Percentiles rank a stretch among this genome's conserved stretches.
These are phyloP conservation scores for Ifrita kowaldi DNA, from an alignment of 2,113 vertebrate genomes.

Conservation along the genomic window DNA sequence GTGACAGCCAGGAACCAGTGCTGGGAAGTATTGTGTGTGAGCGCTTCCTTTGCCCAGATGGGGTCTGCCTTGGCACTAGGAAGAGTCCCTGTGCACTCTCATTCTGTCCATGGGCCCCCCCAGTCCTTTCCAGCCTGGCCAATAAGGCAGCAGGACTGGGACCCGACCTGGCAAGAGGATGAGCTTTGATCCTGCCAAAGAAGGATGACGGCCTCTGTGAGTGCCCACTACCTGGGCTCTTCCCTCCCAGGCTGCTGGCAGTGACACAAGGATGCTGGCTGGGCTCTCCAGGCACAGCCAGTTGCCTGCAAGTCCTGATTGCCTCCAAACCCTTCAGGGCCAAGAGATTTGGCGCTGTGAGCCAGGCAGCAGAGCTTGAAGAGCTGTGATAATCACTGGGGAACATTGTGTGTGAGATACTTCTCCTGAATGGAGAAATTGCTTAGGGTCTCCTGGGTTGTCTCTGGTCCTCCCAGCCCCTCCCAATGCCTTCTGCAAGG, in stretches of 20 bases:
- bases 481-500: background rate
- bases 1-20: background rate
- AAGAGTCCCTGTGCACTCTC: background rate
- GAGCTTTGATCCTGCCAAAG: background rate
- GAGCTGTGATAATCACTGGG: background rate
- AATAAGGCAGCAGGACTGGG: background rate
- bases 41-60: rapidly evolving
- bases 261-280: background rate
- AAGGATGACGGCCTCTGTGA: background rate
- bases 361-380: background rate
- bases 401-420: rapidly evolving
- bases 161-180: background rate
- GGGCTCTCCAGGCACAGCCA: background rate
- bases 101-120: background rate
- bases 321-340: rapidly evolving
- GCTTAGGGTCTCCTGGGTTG: background rate
- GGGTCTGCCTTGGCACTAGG: background rate
- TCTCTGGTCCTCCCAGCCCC: background rate
- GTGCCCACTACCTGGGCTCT: background rate
- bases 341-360: background rate
- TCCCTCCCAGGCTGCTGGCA: background rate
- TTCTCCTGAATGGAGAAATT: background rate
- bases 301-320: background rate
- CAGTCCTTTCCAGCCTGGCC: background rate
- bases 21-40: rapidly evolving